Evolutionary conservation across 2,113 vertebrate genomes (phyloP).

Genomic region (Apus apus): DNA sequence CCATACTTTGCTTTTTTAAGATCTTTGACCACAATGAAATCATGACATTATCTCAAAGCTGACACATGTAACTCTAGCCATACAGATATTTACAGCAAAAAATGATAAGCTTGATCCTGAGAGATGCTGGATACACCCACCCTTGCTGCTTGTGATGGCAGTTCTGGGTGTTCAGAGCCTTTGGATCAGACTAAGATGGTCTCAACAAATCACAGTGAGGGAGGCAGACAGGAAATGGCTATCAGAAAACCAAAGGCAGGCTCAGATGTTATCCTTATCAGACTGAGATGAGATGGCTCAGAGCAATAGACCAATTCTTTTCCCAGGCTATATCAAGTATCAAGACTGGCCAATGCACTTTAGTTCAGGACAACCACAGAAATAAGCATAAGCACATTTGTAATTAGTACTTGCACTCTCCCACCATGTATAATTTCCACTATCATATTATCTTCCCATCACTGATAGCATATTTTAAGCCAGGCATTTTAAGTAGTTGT

Average conservation of each 20-base stretch:
- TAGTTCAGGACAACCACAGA: neutral
- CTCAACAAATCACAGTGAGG: conserved; percentile 3
- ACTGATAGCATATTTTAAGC: neutral
- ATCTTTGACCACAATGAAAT: conserved; percentile 48
- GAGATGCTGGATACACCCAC: neutral
- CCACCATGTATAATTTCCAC: neutral
- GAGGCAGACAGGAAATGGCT: conserved; percentile 11
- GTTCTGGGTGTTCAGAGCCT: neutral
- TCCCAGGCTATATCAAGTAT: neutral
- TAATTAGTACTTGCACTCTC: neutral
- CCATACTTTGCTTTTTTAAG: conserved; percentile 17
- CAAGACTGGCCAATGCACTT: neutral
- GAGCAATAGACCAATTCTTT: neutral
- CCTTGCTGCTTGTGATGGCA: neutral
- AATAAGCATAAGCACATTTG: neutral
- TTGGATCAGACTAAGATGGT: neutral
- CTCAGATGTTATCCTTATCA: conserved; percentile 24
- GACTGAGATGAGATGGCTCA: neutral
- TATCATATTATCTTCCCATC: neutral
- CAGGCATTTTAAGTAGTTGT: neutral
- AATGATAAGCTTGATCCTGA: conserved; percentile 37
- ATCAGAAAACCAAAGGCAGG: conserved; percentile 36
- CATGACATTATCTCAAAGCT: conserved; percentile 34
- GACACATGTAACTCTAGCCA: conserved; percentile 25
- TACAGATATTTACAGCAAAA: conserved; percentile 39